Conservation (phyloP, 1,140 invertebrate species). For the Aphidius ervi region DNA sequence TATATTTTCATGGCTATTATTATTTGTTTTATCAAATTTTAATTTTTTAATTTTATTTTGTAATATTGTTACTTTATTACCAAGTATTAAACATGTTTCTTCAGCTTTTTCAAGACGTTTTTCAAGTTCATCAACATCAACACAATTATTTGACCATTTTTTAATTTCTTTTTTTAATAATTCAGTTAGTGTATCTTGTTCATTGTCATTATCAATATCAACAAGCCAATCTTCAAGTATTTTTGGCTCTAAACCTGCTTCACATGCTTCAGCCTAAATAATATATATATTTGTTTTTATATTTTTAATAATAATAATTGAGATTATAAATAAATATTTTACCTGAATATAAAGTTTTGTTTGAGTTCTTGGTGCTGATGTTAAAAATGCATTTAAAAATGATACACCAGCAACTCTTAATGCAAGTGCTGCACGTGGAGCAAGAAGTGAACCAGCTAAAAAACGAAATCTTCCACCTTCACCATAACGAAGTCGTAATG, state of each 20-base stretch:
- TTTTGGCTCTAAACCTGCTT: constrained; percentile 48
- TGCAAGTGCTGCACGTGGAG: constrained; percentile 63
- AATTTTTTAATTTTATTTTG: constrained; percentile 42
- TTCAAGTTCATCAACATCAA: constrained; percentile 47
- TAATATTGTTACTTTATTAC: constrained; percentile 41
- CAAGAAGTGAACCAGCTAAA: constrained; percentile 79
- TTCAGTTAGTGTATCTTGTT: constrained; percentile 32
- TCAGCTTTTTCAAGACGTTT: constrained; percentile 42
- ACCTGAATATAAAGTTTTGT: constrained; percentile 85
- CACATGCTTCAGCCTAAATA: constrained; percentile 47
- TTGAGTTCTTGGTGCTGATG: constrained; percentile 68
- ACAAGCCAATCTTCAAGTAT: constrained; percentile 71
- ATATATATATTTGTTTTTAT: neutral
- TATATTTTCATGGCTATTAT: constrained; percentile 24
- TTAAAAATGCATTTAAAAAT: constrained; percentile 80
- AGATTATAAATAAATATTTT: neutral
- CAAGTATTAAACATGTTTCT: constrained; percentile 44
- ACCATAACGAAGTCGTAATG: constrained; percentile 79
- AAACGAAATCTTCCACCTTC: constrained; percentile 89
- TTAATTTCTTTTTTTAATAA: constrained; percentile 44
- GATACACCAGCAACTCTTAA: constrained; percentile 77
- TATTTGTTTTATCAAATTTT: constrained; percentile 41
- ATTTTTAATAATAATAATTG: constrained; percentile 6
- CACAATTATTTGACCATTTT: constrained; percentile 46
- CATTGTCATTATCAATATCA: constrained; percentile 47